Percentiles rank a stretch among this genome's conserved stretches.
Conservation (phyloP, 2,888 invertebrate genomes). For the Chrysodeixis includens region DNA sequence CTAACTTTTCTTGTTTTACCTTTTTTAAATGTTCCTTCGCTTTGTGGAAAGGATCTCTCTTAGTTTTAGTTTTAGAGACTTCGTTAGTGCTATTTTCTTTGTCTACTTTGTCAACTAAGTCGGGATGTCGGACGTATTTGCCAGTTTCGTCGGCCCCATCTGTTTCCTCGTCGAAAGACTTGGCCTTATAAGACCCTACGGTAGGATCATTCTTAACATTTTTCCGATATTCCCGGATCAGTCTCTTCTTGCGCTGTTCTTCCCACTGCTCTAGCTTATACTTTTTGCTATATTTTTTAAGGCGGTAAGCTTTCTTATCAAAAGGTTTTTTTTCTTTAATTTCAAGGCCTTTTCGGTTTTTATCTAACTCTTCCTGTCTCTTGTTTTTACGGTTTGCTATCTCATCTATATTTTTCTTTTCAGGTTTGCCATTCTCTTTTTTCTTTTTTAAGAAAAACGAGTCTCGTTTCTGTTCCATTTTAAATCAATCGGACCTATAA, state of each 20-base stretch:
- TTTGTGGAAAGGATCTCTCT: constrained; percentile 83
- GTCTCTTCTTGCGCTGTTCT: constrained; percentile 89
- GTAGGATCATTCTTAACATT: constrained; percentile 85
- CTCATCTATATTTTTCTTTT: constrained; percentile 41
- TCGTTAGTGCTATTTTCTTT: constrained; percentile 2
- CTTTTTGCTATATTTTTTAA: constrained; percentile 92
- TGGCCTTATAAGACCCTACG: constrained; percentile 82
- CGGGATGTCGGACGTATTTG: constrained; percentile 83
- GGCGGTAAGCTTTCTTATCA: constrained; percentile 91
- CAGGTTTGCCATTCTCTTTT: constrained; percentile 37
- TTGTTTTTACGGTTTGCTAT: constrained; percentile 52
- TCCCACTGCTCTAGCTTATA: constrained; percentile 92
- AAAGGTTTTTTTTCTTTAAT: constrained; percentile 89
- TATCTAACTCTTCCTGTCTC: constrained; percentile 73
- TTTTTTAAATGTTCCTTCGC: constrained; percentile 88
- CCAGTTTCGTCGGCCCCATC: constrained; percentile 71
- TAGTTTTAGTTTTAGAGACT: constrained; percentile 56
- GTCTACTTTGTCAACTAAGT: constrained; percentile 72
- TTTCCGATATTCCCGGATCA: constrained; percentile 89
- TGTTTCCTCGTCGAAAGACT: constrained; percentile 85
- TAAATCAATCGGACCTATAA: constrained; percentile 81
- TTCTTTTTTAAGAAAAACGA: constrained; percentile 79
- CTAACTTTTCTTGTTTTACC: constrained; percentile 88
- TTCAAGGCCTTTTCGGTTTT: constrained; percentile 62
- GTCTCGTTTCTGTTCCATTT: constrained; percentile 80